Evolutionary conservation across 2,888 invertebrate species (phyloP), one percentile per base, ranked within the genome.

Genomic region (Nipponacmea schrenckii): DNA sequence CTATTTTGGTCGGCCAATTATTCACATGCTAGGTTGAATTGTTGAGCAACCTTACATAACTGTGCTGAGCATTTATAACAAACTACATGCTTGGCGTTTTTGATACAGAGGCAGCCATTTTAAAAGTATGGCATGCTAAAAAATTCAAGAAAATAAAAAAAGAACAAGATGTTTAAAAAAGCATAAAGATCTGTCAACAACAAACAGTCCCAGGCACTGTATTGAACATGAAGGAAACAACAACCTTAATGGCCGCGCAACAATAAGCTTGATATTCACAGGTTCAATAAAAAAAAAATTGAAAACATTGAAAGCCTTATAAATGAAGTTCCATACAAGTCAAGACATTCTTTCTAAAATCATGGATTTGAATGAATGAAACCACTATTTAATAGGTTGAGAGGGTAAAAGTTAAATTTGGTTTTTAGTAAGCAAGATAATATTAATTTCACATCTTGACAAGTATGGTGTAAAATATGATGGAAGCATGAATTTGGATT

Each of bases 191-290:
- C 39, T 39, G 39, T 39, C 39, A 56, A 56, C 56, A 10, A 56
- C 20, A 56, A 24, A 56, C 56, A 56, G 56, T 56, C 56, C 56
- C 56, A 56, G 56, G 56, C 56, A 56, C 56, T 56, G 56, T 56
- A 20, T 39, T 3, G 56, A 56, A 56, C 56, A 56, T 56, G 56
- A 56, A 56, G 56, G 56, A 56, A 56, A 56, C 56, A 56, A 56
- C 56, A 56, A 56, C 56, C 39, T 39, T 39, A 39, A 39, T 39
- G 56, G 56, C 10, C 20, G n/a, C 56, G 56, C 56, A 56, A 56
- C 56, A 56, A 56, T 56, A 56, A 56, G 56, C 56, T 56, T 24
- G 20, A 24, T 20, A 56, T 56, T 56, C 10, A 14, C 20, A 24
- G 56, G 24, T 56, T 39, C 39, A 39, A 39, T 39, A 39, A 39